These are phyloP conservation scores for Psilopogon haemacephalus DNA, from an alignment of 2,113 vertebrate species.

Conservation along the genomic window DNA sequence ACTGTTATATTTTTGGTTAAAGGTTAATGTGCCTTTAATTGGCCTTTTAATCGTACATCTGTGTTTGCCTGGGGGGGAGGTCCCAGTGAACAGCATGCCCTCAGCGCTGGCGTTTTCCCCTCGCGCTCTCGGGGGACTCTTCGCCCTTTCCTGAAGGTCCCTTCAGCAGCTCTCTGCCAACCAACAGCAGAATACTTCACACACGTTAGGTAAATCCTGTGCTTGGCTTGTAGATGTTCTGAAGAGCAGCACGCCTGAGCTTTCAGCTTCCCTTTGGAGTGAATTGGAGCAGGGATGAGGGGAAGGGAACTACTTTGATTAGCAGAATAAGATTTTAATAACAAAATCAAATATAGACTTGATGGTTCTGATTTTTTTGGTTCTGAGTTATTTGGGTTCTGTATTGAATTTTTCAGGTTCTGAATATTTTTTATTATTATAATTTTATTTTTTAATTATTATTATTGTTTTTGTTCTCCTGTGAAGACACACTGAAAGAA, in stretches of 20 bases:
- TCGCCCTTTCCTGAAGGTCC: background rate
- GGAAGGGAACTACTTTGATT: background rate
- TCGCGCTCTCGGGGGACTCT: background rate
- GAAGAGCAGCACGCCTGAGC: background rate
- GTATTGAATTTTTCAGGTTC: too few relatives aligned
- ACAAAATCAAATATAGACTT: background rate
- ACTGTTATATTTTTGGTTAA: conserved; percentile 64
- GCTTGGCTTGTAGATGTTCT: background rate
- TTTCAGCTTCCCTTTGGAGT: background rate
- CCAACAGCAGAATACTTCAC: background rate
- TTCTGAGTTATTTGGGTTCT: too few relatives aligned
- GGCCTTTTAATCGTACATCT: conserved; percentile 52
- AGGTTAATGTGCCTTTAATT: conserved; percentile 66
- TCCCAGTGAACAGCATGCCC: background rate
- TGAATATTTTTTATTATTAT: too few relatives aligned
- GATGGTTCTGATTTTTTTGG: too few relatives aligned
- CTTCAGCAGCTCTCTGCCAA: background rate
- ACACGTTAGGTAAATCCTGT: background rate
- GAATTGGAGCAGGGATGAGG: background rate
- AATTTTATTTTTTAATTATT: too few relatives aligned
- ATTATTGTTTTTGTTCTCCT: too few relatives aligned
- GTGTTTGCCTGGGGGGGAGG: background rate
- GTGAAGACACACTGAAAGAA: too few relatives aligned
- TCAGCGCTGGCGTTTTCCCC: background rate
- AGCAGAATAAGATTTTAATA: background rate